These are phyloP conservation scores for Plebejus melissa DNA, from an alignment of 2,888 invertebrate genomes.

Conservation along the genomic window DNA sequence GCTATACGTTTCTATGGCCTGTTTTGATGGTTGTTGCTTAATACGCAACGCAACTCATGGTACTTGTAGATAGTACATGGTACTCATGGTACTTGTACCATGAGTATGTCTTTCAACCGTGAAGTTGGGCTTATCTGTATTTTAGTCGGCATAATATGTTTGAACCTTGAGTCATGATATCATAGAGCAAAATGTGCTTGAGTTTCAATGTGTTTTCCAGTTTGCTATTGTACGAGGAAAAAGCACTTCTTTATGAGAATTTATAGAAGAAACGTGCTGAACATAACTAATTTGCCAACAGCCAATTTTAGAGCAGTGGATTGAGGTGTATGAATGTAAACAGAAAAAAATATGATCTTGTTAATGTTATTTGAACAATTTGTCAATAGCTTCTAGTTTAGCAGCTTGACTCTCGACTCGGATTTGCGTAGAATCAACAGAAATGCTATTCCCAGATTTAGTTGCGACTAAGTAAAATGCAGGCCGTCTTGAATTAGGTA, in stretches of 20 bases:
- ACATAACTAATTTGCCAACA: not conserved
- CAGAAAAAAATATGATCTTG: not conserved
- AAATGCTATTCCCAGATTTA: not conserved
- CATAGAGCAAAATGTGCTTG: slow-evolving; percentile 19
- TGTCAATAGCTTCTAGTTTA: not conserved
- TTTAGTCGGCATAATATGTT: not conserved
- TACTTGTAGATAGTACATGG: no score
- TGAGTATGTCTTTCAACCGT: slow-evolving; percentile 12
- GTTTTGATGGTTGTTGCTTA: not conserved
- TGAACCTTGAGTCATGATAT: slow-evolving; percentile 16
- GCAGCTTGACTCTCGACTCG: not conserved
- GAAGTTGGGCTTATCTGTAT: slow-evolving; percentile 16
- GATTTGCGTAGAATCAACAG: not conserved
- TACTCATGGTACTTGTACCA: not conserved
- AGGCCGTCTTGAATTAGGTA: no score
- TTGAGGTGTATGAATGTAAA: not conserved
- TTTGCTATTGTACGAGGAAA: not conserved
- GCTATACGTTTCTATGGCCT: not conserved
- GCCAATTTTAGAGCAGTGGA: not conserved
- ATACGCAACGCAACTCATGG: no score
- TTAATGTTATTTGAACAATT: not conserved
- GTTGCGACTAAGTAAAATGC: not conserved
- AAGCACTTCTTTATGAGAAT: slow-evolving; percentile 1
- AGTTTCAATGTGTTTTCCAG: not conserved
- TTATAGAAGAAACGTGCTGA: not conserved